phyloP scores from a whole-genome alignment of 1,140 invertebrate species.

The Zelostemma sp. region DNA sequence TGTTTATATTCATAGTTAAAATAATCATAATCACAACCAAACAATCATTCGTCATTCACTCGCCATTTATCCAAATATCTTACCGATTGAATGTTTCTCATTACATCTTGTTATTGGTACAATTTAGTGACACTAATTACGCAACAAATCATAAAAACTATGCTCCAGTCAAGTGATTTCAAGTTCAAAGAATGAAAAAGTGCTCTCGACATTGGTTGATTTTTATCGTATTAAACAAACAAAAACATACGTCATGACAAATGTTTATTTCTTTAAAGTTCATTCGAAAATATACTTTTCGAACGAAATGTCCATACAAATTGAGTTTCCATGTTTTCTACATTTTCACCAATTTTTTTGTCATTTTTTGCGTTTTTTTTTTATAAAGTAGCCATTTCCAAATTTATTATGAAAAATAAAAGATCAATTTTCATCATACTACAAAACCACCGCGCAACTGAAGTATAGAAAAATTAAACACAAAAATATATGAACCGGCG shows the following conservation, averaged over 20 bases:
- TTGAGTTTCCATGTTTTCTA: background rate
- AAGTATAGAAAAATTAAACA: background rate
- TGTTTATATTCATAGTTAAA: slow-evolving; percentile 54
- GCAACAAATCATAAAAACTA: slow-evolving; percentile 49
- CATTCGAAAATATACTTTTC: background rate
- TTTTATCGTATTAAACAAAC: slow-evolving; percentile 1
- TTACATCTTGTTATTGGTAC: slow-evolving; percentile 41
- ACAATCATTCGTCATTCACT: slow-evolving; percentile 50
- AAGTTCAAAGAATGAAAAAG: slow-evolving; percentile 24
- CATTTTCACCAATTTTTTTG: no score
- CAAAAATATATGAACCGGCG: background rate
- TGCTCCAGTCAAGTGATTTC: slow-evolving; percentile 36
- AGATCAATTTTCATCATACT: background rate
- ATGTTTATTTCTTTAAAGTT: background rate
- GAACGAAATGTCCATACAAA: background rate
- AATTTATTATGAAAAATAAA: slow-evolving; percentile 4
- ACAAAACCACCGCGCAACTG: background rate
- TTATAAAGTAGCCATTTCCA: slow-evolving; percentile 8
- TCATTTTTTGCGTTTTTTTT: no score
- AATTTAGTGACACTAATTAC: slow-evolving; percentile 45
- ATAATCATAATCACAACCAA: slow-evolving; percentile 58
- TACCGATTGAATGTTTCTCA: slow-evolving; percentile 30
- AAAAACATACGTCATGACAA: slow-evolving; percentile 2
- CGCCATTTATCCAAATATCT: slow-evolving; percentile 42
- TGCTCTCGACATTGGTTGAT: no score